These are phyloP conservation scores for Philonicus albiceps DNA, from an alignment of 2,888 invertebrate genomes.

Conservation along the genomic window DNA sequence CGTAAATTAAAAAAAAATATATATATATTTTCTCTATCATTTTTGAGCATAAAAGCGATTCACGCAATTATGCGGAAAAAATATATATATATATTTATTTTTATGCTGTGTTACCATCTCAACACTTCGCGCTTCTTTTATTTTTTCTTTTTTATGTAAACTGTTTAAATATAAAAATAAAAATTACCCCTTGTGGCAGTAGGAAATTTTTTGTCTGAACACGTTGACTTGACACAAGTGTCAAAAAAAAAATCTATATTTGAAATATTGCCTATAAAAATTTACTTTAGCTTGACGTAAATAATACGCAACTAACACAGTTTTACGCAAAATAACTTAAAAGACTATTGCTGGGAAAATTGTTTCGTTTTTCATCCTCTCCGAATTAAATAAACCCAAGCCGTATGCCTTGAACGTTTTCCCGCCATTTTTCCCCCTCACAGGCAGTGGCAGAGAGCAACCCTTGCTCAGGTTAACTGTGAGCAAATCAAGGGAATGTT, in stretches of 20 bases:
- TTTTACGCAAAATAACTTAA: no score
- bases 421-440: not conserved
- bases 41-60: not conserved
- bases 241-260: not conserved
- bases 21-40: not conserved
- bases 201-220: no score
- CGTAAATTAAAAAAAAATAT: not conserved
- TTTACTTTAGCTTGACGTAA: no score
- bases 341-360: no score
- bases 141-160: no score
- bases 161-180: no score
- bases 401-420: not conserved
- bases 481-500: not conserved
- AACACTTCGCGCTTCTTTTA: no score
- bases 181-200: no score
- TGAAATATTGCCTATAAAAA: not conserved
- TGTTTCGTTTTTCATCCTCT: not conserved
- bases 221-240: not conserved
- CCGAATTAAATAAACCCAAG: not conserved
- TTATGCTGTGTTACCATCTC: no score
- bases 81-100: no score
- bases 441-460: not conserved
- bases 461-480: not conserved
- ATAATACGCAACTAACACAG: no score
- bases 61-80: no score